Percentiles rank a stretch among this genome's conserved stretches.
These are phyloP conservation scores for Nesidiocoris tenuis DNA, from an alignment of 2,888 invertebrate genomes.

Conservation along the genomic window DNA sequence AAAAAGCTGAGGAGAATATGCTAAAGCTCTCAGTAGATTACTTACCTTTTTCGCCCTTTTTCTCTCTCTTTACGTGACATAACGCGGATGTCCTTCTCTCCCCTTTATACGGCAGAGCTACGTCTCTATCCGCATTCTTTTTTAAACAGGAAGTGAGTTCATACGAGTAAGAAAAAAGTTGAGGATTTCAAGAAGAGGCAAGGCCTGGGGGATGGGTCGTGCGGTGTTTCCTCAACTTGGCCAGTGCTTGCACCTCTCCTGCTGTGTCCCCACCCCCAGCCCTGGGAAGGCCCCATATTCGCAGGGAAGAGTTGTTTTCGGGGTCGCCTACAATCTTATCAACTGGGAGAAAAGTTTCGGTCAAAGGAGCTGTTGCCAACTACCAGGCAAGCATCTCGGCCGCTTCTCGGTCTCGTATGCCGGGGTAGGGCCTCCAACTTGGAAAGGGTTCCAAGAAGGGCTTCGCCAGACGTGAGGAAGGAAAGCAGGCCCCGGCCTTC, in stretches of 20 bases:
- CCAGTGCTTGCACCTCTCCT: not conserved
- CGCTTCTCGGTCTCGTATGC: not conserved
- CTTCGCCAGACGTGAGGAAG: not conserved
- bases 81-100: too few species aligned
- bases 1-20: conserved; percentile 16
- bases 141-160: not conserved
- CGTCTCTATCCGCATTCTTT: not conserved
- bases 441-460: not conserved
- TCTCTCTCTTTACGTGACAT: not conserved
- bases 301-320: conserved; percentile 20
- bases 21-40: conserved; percentile 10
- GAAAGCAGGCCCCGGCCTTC: too few species aligned
- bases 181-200: not conserved
- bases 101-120: not conserved
- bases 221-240: not conserved
- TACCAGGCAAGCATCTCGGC: not conserved
- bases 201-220: not conserved
- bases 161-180: not conserved
- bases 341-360: conserved; percentile 31
- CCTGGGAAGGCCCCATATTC: conserved; percentile 15
- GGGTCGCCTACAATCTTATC: conserved; percentile 27
- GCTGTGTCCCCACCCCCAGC: too few species aligned
- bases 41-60: conserved; percentile 15
- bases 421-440: not conserved
- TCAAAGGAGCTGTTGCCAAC: conserved; percentile 15